Evolutionary conservation across 2,888 invertebrate genomes (phyloP).

Genomic region (Crioceris asparagi): DNA sequence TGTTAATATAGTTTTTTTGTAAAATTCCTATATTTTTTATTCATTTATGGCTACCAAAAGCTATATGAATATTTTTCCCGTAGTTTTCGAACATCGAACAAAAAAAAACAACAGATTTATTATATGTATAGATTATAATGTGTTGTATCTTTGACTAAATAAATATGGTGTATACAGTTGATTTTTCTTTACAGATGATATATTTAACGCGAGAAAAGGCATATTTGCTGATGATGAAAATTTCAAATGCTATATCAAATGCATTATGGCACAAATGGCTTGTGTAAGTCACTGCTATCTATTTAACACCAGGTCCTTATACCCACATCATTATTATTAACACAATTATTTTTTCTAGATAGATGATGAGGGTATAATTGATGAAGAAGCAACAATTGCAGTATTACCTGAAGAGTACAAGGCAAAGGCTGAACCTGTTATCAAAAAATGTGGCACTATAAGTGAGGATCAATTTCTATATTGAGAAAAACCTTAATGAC

Average conservation of each 20-base stretch:
- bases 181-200: conserved; percentile 17
- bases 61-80: too few species aligned
- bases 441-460: conserved; percentile 32
- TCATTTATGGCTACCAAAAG: too few species aligned
- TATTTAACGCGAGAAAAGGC: conserved; percentile 26
- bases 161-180: too few species aligned
- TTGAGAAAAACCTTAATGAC: too few species aligned
- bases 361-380: conserved; percentile 35
- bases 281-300: conserved; percentile 24
- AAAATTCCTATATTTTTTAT: too few species aligned
- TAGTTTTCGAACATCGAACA: too few species aligned
- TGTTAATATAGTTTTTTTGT: too few species aligned
- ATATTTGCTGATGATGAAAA: conserved; percentile 28
- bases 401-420: conserved; percentile 33
- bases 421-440: conserved; percentile 23
- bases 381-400: conserved; percentile 34
- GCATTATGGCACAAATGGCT: conserved; percentile 28
- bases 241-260: conserved; percentile 33
- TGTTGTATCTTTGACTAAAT: too few species aligned
- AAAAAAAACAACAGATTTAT: too few species aligned
- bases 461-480: too few species aligned
- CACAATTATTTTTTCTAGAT: conserved; percentile 26
- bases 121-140: too few species aligned
- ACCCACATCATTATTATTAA: not conserved
- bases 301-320: not conserved